Evolutionary conservation across 2,888 invertebrate genomes (phyloP), one percentile per base, ranked within the genome.

Genomic region (Ecdyonurus torrentis): DNA sequence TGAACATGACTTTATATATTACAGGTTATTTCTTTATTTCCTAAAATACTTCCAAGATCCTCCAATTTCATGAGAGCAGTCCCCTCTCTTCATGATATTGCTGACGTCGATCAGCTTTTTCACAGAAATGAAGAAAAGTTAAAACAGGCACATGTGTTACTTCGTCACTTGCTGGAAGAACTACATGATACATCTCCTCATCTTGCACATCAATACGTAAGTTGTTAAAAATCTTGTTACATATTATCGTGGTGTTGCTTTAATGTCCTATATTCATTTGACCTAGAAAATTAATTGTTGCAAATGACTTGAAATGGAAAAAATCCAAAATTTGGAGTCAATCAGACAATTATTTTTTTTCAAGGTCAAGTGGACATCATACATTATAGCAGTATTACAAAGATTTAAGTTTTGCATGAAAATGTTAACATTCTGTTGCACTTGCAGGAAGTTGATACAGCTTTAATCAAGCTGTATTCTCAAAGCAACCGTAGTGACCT

Each of bases 1-100:
- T 58, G 20, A 58, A 20, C 22, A 20, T 58, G 20, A n/a, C n/a
- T n/a, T n/a, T 58, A 22, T 58, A 20, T 58, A 22, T 58, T 58
- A 15, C 15, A 37, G 55, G 55, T 79, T 2, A 75, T 79, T 22
- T 72, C 75, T 64, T 65, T 79, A 22, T 79, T 75, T 68, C 77
- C 77, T 2, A 69, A 71, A 37, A 67, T 78, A 58, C 67, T 78
- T 66, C 76, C 78, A 1, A 63, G 71, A 22, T 71, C 68, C 25
- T 71, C 72, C 2, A 71, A 70, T 63, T 78, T 77, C 67, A 72
- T 73, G 1, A 71, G 76, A 23, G 69, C 72, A n/a, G 68, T 74
- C 15, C 77, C 78, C 2, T 72, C 75, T 1, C 72, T 78, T 1
- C 78, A 79, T 66, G 74, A 74, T 63, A 75, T 77, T 58, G 75